Conservation (phyloP, 2,888 invertebrate genomes). For the Plemyria rubiginata region DNA sequence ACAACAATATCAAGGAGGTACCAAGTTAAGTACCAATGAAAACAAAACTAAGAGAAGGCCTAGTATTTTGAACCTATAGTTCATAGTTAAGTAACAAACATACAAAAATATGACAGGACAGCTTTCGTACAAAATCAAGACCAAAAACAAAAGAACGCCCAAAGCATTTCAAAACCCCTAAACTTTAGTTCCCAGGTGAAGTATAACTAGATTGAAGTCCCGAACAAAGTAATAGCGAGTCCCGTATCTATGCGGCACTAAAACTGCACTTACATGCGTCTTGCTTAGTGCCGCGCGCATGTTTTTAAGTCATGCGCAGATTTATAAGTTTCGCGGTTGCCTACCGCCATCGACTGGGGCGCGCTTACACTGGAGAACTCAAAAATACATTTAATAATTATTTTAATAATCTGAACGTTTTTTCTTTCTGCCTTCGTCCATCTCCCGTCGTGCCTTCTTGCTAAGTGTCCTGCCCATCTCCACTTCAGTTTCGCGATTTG, state of each 20-base stretch:
- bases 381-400: background rate
- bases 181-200: background rate
- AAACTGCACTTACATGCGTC: constrained; percentile 58
- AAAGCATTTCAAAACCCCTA: background rate
- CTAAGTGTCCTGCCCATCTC: too few species aligned
- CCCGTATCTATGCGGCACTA: constrained; percentile 24
- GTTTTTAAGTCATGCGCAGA: constrained; percentile 62
- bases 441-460: too few species aligned
- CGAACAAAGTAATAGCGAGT: constrained; percentile 17
- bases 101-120: too few species aligned
- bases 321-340: constrained; percentile 55
- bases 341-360: constrained; percentile 53
- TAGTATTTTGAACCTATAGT: too few species aligned
- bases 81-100: too few species aligned
- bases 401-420: too few species aligned
- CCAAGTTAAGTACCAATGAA: too few species aligned
- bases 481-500: too few species aligned
- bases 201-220: constrained; percentile 17
- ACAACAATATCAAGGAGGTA: too few species aligned
- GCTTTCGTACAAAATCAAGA: background rate
- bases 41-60: too few species aligned
- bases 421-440: too few species aligned
- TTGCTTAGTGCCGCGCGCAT: constrained; percentile 59
- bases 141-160: background rate
- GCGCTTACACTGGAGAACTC: constrained; percentile 43